Evolutionary conservation across 2,888 invertebrate genomes (phyloP).

Genomic region (Clanis bilineata): DNA sequence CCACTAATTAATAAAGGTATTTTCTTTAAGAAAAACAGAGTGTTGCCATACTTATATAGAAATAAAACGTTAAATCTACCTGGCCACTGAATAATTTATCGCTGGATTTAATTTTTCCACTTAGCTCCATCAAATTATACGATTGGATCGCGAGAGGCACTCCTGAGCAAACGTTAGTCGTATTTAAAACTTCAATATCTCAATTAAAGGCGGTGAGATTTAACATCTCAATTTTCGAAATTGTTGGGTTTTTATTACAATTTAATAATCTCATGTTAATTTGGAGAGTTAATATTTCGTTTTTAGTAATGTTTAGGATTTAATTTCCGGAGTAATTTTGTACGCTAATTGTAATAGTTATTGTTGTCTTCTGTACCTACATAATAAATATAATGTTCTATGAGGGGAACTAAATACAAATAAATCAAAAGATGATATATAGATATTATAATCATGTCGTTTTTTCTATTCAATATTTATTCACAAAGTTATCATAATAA

Average conservation of each 20-base stretch:
- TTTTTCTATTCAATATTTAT: no score
- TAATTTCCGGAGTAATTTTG: not conserved
- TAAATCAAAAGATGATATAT: no score
- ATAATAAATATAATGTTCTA: no score
- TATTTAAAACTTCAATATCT: constrained; percentile 36
- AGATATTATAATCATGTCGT: no score
- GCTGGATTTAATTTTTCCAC: constrained; percentile 24
- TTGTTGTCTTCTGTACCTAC: no score
- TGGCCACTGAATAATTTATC: constrained; percentile 7
- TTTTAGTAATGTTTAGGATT: not conserved
- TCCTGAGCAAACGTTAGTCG: constrained; percentile 18
- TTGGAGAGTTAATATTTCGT: not conserved
- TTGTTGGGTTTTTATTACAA: constrained; percentile 10
- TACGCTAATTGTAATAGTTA: not conserved
- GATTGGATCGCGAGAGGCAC: constrained; percentile 19
- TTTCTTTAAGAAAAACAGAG: not conserved
- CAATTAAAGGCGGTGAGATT: constrained; percentile 38
- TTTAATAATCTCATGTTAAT: constrained; percentile 11
- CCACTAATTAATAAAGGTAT: not conserved
- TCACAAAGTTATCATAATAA: no score
- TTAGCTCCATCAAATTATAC: constrained; percentile 36
- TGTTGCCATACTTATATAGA: not conserved
- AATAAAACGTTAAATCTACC: constrained; percentile 17
- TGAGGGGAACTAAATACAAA: no score
- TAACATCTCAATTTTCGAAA: constrained; percentile 40